A percentile compares a stretch with the other conserved stretches of the same genome.
These are phyloP conservation scores for Stramonita haemastoma DNA, from an alignment of 2,888 invertebrate genomes.

Conservation along the genomic window DNA sequence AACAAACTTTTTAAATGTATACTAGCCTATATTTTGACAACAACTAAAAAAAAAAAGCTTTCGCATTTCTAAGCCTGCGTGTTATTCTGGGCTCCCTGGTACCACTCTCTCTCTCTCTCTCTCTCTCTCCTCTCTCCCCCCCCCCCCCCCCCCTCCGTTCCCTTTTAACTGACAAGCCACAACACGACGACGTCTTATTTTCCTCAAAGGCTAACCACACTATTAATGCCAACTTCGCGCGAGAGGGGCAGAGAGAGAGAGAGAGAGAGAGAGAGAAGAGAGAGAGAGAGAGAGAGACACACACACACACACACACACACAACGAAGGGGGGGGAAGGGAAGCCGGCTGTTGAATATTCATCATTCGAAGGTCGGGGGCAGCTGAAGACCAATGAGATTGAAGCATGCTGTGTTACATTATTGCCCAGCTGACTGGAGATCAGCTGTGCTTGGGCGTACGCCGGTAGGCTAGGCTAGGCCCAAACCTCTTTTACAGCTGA, in stretches of 20 bases:
- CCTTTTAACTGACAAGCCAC: not conserved
- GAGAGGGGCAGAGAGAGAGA: not conserved
- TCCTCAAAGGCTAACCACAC: constrained; percentile 8
- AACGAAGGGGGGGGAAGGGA: too few species aligned
- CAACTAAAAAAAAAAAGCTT: too few species aligned
- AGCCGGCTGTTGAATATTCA: constrained; percentile 42
- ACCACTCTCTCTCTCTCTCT: not conserved
- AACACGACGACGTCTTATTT: not conserved
- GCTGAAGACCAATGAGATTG: constrained; percentile 28
- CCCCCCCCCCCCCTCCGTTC: not conserved
- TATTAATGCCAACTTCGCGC: not conserved
- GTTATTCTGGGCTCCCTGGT: not conserved
- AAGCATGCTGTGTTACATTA: constrained; percentile 34
- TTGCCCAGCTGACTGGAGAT: constrained; percentile 36
- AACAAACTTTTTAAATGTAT: too few species aligned
- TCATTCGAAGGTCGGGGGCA: constrained; percentile 15
- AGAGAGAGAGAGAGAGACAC: not conserved
- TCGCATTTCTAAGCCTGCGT: too few species aligned
- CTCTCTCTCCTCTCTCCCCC: not conserved
- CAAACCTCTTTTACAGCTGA: not conserved
- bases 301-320: too few species aligned
- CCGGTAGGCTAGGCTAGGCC: not conserved
- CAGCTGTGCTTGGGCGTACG: constrained; percentile 29
- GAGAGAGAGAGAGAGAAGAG: not conserved
- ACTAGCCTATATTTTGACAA: too few species aligned